Evolutionary conservation across 2,888 invertebrate species (phyloP).

Genomic region (Hyalella azteca): DNA sequence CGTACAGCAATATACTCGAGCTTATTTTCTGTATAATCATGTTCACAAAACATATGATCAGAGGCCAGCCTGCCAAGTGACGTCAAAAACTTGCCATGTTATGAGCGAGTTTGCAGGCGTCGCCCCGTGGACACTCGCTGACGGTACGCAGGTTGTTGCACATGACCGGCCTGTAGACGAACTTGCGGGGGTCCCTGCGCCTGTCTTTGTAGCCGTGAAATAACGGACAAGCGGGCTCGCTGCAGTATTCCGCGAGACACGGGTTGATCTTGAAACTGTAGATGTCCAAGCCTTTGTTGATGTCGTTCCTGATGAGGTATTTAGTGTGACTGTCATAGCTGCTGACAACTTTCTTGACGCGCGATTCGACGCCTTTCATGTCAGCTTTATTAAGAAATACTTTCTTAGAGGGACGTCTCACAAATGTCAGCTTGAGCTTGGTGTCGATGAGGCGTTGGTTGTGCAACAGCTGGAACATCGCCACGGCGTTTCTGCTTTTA

Average conservation of each 20-base stretch:
- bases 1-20: too few relatives aligned
- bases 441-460: constrained; percentile 28
- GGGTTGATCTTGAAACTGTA: constrained; percentile 22
- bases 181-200: constrained; percentile 35
- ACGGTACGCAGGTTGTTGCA: background rate
- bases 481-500: background rate
- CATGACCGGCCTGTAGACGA: background rate
- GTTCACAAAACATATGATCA: background rate
- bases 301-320: background rate
- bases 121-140: constrained; percentile 32
- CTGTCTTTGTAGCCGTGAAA: constrained; percentile 38
- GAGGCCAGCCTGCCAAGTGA: background rate
- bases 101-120: constrained; percentile 38
- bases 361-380: background rate
- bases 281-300: constrained; percentile 26
- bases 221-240: background rate
- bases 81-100: background rate
- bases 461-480: background rate
- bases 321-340: background rate
- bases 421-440: constrained; percentile 4
- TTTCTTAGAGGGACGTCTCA: background rate
- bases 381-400: background rate
- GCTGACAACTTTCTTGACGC: background rate
- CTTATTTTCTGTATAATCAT: background rate
- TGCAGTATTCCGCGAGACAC: constrained; percentile 22